Percentiles rank a stretch among this genome's conserved stretches.
phyloP scores from a whole-genome alignment of 2,888 invertebrate species.

The Temnothorax unifasciatus region DNA sequence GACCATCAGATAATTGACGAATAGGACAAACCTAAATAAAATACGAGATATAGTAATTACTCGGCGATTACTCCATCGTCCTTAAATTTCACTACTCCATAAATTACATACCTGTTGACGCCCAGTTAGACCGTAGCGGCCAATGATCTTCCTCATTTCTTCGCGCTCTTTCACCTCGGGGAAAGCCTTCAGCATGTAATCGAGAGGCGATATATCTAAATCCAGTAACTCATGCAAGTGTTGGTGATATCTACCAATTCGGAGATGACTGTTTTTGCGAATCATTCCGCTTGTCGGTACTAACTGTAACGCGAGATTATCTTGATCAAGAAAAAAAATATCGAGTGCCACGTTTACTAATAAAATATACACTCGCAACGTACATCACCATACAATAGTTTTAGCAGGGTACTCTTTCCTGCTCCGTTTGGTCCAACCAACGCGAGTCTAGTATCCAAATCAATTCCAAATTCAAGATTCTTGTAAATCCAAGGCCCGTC shows the following conservation, averaged over 20 bases:
- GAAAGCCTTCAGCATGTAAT: conserved; percentile 99
- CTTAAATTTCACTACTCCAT: not conserved
- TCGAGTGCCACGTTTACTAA: not conserved
- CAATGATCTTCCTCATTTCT: conserved; percentile 99
- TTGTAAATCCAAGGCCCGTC: conserved; percentile 97
- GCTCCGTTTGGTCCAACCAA: conserved; percentile 99
- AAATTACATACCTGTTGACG: conserved; percentile 92
- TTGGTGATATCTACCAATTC: conserved; percentile 99
- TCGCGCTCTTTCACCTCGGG: conserved; percentile 99
- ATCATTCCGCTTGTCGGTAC: conserved; percentile 98
- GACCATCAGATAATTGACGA: conserved; percentile 98
- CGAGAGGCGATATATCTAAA: conserved; percentile 97
- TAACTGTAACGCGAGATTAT: conserved; percentile 87
- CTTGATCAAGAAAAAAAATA: conserved; percentile 19
- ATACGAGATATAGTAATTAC: not conserved
- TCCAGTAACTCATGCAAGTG: conserved; percentile 99
- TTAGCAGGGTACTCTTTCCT: conserved; percentile 98
- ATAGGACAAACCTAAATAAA: conserved; percentile 94
- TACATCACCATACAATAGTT: conserved; percentile 97
- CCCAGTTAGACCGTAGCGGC: conserved; percentile 98
- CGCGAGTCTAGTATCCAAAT: conserved; percentile 97
- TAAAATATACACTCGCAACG: conserved; percentile 82
- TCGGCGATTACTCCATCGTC: not conserved
- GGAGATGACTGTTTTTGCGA: conserved; percentile 98
- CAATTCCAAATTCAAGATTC: conserved; percentile 99